A percentile compares a stretch with the other conserved stretches of the same genome.
Evolutionary conservation across 2,113 vertebrate species (phyloP).

Genomic region (Leucopternis melanops): DNA sequence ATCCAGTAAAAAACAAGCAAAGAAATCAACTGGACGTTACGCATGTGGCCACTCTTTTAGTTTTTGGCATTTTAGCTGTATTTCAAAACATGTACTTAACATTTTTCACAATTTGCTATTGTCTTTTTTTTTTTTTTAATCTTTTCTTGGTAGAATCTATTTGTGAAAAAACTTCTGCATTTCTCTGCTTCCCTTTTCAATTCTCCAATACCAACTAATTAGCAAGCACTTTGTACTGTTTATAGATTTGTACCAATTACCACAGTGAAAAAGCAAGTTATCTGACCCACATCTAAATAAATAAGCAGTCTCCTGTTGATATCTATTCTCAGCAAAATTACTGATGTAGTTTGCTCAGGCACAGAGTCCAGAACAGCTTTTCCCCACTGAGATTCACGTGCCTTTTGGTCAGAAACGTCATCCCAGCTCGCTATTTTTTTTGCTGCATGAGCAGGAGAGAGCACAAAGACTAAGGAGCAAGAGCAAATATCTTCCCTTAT

Average conservation of each 20-base stretch:
- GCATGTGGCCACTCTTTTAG: fast-evolving
- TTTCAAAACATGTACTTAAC: background rate
- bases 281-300: background rate
- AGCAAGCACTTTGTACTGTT: background rate
- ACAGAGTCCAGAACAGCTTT: background rate
- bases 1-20: background rate
- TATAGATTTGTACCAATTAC: background rate
- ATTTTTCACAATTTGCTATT: background rate
- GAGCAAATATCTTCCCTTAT: background rate
- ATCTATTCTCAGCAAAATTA: background rate
- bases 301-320: background rate
- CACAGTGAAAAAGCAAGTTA: background rate
- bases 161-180: background rate
- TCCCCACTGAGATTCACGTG: background rate
- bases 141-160: background rate
- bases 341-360: background rate
- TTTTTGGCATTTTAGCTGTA: background rate
- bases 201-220: background rate
- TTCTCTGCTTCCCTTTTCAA: background rate
- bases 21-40: fast-evolving
- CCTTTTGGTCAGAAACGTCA: background rate
- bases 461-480: background rate
- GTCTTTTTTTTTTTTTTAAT: background rate
- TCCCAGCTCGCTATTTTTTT: background rate
- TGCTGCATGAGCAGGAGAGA: background rate